Conservation (phyloP, 2,113 vertebrate species). For the Oncorhynchus gorbuscha region DNA sequence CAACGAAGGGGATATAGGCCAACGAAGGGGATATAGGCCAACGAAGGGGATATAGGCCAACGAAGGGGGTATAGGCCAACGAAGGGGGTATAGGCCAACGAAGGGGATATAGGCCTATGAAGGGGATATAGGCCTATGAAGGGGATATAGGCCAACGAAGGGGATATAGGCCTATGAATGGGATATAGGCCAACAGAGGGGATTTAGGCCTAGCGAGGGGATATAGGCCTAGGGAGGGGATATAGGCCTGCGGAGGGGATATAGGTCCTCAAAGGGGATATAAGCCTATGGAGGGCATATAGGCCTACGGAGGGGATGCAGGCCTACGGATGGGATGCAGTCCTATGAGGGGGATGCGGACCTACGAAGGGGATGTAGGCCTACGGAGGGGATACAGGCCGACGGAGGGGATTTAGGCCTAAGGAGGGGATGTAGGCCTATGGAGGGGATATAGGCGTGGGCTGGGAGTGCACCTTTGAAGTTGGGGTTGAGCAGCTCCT, state of each 20-base stretch:
- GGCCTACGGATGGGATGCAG: background rate
- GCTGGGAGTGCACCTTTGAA: conserved; percentile 80
- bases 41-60: background rate
- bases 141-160: no score
- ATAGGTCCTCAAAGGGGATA: background rate
- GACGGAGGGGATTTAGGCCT: background rate
- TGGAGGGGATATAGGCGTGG: background rate
- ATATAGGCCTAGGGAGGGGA: background rate
- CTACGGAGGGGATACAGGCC: background rate
- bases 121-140: no score
- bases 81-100: no score
- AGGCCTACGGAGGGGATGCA: background rate
- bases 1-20: background rate
- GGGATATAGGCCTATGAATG: no score
- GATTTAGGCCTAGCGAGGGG: background rate
- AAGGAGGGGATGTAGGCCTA: background rate
- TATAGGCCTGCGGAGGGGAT: background rate
- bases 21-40: background rate
- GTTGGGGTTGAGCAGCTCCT: conserved; percentile 86
- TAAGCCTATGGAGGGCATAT: background rate
- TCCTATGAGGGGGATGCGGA: background rate
- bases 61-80: background rate
- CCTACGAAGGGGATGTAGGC: no score
- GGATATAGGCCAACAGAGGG: background rate
- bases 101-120: no score